Percentiles rank a stretch among this genome's conserved stretches.
These are phyloP conservation scores for Aphelinus certus DNA, from an alignment of 1,140 invertebrate species.

Conservation along the genomic window DNA sequence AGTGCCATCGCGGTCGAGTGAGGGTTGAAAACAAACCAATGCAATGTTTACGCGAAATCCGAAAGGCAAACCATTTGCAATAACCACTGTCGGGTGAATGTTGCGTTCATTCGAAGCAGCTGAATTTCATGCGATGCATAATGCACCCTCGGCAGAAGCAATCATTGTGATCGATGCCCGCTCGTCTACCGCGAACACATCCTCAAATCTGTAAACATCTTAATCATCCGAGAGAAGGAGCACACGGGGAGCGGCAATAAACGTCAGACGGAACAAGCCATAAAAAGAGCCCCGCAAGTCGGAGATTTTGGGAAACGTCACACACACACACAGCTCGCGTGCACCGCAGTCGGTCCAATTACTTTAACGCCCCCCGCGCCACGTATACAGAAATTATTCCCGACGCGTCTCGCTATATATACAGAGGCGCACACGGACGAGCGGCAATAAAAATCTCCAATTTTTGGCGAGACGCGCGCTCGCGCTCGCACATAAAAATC, in stretches of 20 bases:
- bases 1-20: too few relatives aligned
- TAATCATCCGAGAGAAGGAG: constrained; percentile 29
- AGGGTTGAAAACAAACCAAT: too few relatives aligned
- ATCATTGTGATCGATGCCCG: too few relatives aligned
- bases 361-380: constrained; percentile 23
- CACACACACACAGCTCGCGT: background rate
- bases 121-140: too few relatives aligned
- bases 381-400: constrained; percentile 34
- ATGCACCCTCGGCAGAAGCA: too few relatives aligned
- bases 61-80: too few relatives aligned
- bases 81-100: too few relatives aligned
- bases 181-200: too few relatives aligned
- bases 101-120: too few relatives aligned
- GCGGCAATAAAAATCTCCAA: constrained; percentile 36
- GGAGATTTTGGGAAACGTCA: constrained; percentile 32
- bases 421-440: background rate
- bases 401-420: constrained; percentile 12
- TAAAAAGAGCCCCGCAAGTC: constrained; percentile 23
- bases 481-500: constrained; percentile 31
- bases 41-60: too few relatives aligned
- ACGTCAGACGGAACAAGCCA: constrained; percentile 33
- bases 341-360: constrained; percentile 20
- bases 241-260: constrained; percentile 16
- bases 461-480: constrained; percentile 25
- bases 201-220: constrained; percentile 36